These are phyloP conservation scores for Coleophora deauratella DNA, from an alignment of 2,888 invertebrate genomes.

Conservation along the genomic window DNA sequence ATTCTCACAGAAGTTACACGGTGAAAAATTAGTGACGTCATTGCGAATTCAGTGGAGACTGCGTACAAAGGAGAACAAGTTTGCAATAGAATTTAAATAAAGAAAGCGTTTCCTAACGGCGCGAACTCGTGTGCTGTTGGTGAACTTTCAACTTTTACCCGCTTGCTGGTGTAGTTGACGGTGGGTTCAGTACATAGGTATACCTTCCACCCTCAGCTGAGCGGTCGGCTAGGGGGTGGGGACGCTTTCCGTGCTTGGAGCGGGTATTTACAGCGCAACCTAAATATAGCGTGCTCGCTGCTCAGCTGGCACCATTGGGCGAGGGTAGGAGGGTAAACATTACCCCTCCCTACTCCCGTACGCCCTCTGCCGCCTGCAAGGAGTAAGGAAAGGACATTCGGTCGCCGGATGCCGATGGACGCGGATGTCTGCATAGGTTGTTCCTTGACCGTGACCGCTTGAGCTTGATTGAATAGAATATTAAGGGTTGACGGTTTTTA, in stretches of 20 bases:
- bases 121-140: constrained; percentile 60
- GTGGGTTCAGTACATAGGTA: constrained; percentile 20
- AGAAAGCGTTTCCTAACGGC: constrained; percentile 62
- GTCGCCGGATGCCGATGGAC: constrained; percentile 47
- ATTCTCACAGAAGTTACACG: too few species aligned
- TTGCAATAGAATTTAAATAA: constrained; percentile 75
- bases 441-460: constrained; percentile 51
- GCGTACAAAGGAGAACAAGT: constrained; percentile 59
- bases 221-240: constrained; percentile 12
- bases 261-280: constrained; percentile 73
- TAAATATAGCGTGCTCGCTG: constrained; percentile 71
- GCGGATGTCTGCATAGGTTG: constrained; percentile 48
- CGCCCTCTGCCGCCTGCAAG: constrained; percentile 31
- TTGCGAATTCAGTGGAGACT: constrained; percentile 55
- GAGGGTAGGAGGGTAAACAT: constrained; percentile 59
- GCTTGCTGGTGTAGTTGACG: constrained; percentile 38
- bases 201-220: constrained; percentile 24
- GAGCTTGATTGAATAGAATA: too few species aligned
- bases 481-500: too few species aligned
- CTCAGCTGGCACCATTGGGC: constrained; percentile 64
- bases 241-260: constrained; percentile 63
- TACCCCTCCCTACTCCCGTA: constrained; percentile 28
- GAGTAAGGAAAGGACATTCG: too few species aligned
- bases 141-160: constrained; percentile 73
- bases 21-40: constrained; percentile 52